Conservation (phyloP, 2,797 vertebrate genomes). For the Periophthalmus magnuspinnatus region DNA sequence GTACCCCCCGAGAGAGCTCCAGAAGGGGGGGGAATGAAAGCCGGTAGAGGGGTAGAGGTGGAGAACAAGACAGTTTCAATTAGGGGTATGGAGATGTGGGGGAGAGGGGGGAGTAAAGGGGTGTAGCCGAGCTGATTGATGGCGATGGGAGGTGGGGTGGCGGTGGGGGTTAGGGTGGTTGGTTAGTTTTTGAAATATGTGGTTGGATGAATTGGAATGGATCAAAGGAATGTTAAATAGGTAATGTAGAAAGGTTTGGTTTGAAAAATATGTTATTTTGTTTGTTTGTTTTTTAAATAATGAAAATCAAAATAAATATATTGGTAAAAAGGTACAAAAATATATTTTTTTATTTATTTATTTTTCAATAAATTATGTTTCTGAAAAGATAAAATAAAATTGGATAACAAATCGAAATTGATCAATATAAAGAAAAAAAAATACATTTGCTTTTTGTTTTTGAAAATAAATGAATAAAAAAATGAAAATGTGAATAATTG, state of each 20-base stretch:
- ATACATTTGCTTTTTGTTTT: too few species aligned
- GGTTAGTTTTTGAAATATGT: background rate
- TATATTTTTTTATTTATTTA: too few species aligned
- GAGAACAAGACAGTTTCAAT: constrained; percentile 24
- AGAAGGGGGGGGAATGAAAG: constrained; percentile 17
- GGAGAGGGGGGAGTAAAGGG: background rate
- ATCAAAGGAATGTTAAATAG: background rate
- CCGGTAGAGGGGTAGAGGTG: constrained; percentile 17
- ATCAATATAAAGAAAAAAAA: too few species aligned
- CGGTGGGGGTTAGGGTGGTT: background rate
- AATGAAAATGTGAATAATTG: too few species aligned
- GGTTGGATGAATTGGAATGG: background rate
- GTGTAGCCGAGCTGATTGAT: background rate
- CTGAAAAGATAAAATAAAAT: too few species aligned
- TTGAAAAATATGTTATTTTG: background rate
- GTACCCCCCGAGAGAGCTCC: constrained; percentile 31
- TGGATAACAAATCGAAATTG: too few species aligned
- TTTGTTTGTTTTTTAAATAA: too few species aligned
- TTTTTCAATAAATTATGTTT: too few species aligned
- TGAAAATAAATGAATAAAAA: too few species aligned
- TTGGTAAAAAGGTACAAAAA: too few species aligned
- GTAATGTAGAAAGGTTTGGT: background rate
- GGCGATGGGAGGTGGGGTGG: background rate
- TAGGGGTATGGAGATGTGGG: background rate
- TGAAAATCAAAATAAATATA: too few species aligned